Evolutionary conservation across 2,888 invertebrate genomes (phyloP).

Genomic region (Ophion ellenae): DNA sequence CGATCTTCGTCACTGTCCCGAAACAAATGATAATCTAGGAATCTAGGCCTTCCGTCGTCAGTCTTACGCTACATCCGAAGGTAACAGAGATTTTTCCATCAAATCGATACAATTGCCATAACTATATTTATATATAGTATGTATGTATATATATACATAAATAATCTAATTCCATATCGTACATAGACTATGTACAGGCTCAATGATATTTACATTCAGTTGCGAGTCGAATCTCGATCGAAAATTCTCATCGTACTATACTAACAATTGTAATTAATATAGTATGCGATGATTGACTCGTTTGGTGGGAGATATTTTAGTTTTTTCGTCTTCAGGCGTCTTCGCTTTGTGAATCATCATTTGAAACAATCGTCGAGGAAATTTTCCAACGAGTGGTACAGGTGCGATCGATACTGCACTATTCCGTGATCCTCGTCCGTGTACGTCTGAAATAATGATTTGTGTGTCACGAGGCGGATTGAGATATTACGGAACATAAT

Average conservation of each 20-base stretch:
- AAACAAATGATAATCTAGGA: conserved; percentile 24
- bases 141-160: conserved; percentile 42
- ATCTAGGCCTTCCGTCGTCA: background rate
- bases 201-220: conserved; percentile 60
- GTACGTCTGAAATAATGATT: conserved; percentile 90
- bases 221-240: conserved; percentile 23
- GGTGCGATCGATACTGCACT: conserved; percentile 91
- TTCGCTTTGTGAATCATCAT: conserved; percentile 72
- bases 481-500: no score
- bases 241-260: background rate
- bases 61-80: background rate
- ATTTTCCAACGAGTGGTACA: conserved; percentile 94
- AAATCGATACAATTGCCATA: conserved; percentile 13
- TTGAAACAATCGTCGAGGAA: conserved; percentile 89
- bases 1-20: background rate
- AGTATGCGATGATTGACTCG: conserved; percentile 38
- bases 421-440: conserved; percentile 97
- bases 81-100: conserved; percentile 19
- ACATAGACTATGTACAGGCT: conserved; percentile 60
- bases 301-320: conserved; percentile 68
- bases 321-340: conserved; percentile 41
- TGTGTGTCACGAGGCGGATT: no score
- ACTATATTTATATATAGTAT: background rate
- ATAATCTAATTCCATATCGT: conserved; percentile 57
- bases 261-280: conserved; percentile 35